These are phyloP conservation scores for Spatula clypeata DNA, from an alignment of 2,797 vertebrate species.

Conservation along the genomic window DNA sequence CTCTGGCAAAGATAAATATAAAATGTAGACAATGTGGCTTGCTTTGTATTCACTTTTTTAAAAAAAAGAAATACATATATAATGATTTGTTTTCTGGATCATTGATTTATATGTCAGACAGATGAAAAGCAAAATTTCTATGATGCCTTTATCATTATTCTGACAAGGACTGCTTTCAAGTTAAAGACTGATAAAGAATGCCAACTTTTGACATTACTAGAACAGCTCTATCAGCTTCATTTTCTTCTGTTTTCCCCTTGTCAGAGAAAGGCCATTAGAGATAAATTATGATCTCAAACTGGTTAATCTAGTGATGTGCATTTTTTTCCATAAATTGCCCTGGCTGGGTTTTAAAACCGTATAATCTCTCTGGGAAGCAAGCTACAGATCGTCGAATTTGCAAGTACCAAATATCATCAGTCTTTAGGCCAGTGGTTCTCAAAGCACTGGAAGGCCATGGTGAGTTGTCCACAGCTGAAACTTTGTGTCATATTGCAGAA, in stretches of 20 bases:
- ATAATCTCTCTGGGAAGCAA: background rate
- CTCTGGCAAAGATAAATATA: constrained; percentile 35
- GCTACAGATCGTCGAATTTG: background rate
- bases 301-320: constrained; percentile 45
- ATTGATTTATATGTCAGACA: constrained; percentile 82
- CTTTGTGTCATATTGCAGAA: rapidly evolving
- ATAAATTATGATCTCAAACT: constrained; percentile 74
- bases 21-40: constrained; percentile 21
- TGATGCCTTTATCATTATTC: constrained; percentile 80
- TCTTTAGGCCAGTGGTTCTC: background rate
- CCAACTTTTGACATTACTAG: constrained; percentile 76
- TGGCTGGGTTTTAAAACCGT: background rate
- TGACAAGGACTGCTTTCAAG: constrained; percentile 81
- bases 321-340: constrained; percentile 56
- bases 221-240: constrained; percentile 74
- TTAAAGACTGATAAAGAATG: constrained; percentile 81
- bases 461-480: background rate
- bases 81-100: constrained; percentile 67
- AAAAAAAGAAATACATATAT: constrained; percentile 62
- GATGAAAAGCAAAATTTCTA: constrained; percentile 82
- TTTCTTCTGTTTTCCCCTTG: constrained; percentile 66
- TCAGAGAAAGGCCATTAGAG: constrained; percentile 69
- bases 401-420: rapidly evolving
- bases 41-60: constrained; percentile 53
- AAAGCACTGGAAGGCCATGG: rapidly evolving